Base-by-base conservation (phyloP, 2,888 invertebrate genomes). In the Campoplex nolae region DNA sequence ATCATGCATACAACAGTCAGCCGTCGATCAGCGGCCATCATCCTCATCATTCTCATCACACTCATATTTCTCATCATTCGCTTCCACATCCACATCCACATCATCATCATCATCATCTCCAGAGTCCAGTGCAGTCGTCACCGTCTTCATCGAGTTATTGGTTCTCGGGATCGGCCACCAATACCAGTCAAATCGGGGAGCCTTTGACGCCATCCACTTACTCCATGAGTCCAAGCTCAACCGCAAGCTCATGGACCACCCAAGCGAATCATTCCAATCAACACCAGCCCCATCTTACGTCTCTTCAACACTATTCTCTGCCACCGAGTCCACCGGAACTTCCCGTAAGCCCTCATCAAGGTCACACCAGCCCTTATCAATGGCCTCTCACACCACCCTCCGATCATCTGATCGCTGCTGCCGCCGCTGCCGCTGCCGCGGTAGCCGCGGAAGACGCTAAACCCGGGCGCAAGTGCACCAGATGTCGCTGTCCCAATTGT, bases 401-500 rank as follows among this genome's bases (percentile, higher is more conserved):
- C 1, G 92, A 93, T 1, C 90, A 90, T 38, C 32, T 88, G 3
- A 28, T 88, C 23, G 79, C 81, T 3, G 83, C 86, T 0, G 78
- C 81, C 0, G 58, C 83, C 2, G 83, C 83, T 0, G 83, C 83
- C 0, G 85, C 87, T 0, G 79, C 82, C 7, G 51, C 88, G 0
- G 76, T 78, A 0, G 73, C 81, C 18, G 90, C 90, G n/a, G 92
- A 91, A 2, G 85, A 88, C 8, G 74, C 89, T 0, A 92, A 91
- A 79, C 88, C 92, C 0, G 92, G 91, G 0, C 95, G 97, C 0
- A 96, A 97, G 85, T 97, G 97, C 89, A 96, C 97, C 45, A 97
- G 97, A 92, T 97, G 97, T 93, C 96, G 97, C 78, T 98, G 97
- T 93, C 98, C 96, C n/a, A 98, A 97, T 95, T 98, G 96, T 94